These are phyloP conservation scores for Valencia hispanica DNA, from an alignment of 2,797 vertebrate species.

Conservation along the genomic window DNA sequence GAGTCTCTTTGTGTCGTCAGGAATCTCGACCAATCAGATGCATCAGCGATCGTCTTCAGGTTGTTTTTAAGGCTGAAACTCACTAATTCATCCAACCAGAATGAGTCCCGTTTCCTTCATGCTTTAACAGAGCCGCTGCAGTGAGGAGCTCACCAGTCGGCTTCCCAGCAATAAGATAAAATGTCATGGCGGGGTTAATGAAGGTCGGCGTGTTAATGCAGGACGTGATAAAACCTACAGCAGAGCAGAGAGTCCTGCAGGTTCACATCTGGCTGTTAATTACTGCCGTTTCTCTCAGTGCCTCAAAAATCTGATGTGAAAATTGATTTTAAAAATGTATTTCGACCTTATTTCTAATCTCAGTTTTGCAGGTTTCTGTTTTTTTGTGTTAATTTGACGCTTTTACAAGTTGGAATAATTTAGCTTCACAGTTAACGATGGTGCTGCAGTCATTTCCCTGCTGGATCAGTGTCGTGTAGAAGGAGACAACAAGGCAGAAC, in stretches of 20 bases:
- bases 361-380: neutral
- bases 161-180: neutral
- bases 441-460: too few relatives aligned
- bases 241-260: neutral
- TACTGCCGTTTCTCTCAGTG: neutral
- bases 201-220: neutral
- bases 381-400: neutral
- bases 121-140: neutral
- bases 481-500: slow-evolving; percentile 14
- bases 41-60: neutral
- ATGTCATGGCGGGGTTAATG: neutral
- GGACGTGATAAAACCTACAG: neutral
- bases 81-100: neutral
- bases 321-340: neutral
- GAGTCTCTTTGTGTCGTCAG: too few relatives aligned
- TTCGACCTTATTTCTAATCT: neutral
- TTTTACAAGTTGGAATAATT: neutral
- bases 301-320: neutral
- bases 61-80: neutral
- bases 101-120: too few relatives aligned
- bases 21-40: neutral
- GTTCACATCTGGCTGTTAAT: neutral
- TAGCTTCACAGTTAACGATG: neutral
- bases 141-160: neutral
- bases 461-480: too few relatives aligned